Evolutionary conservation across 2,888 invertebrate genomes (phyloP).

Genomic region (Allygus modestus): DNA sequence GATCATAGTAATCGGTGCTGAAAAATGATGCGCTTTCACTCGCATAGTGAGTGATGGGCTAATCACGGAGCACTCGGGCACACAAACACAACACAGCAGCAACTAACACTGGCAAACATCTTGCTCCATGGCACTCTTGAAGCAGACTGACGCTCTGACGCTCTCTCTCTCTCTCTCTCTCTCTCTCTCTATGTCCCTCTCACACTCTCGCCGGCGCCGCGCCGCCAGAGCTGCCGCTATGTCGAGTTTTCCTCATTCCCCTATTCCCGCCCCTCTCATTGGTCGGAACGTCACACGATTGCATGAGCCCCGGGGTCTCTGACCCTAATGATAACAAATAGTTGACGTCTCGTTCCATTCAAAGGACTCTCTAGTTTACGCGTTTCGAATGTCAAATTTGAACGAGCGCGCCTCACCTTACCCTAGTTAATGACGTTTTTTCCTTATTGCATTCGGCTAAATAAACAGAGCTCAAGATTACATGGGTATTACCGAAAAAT

Average conservation of each 20-base stretch:
- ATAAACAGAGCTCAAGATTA: too few species aligned
- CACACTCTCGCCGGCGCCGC: not conserved
- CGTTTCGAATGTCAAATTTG: too few species aligned
- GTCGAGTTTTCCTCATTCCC: conserved; percentile 1
- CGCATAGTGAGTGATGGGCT: not conserved
- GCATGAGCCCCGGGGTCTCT: conserved; percentile 23
- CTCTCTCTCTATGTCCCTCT: not conserved
- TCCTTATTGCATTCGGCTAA: too few species aligned
- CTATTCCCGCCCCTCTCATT: not conserved
- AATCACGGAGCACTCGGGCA: not conserved
- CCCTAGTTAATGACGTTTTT: too few species aligned
- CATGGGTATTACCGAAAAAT: too few species aligned
- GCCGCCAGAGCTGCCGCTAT: not conserved
- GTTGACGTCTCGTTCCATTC: not conserved
- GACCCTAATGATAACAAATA: conserved; percentile 15
- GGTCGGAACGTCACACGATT: not conserved
- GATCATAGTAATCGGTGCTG: conserved; percentile 24
- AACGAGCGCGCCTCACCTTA: too few species aligned
- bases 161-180: not conserved
- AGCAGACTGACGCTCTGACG: not conserved
- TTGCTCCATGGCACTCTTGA: conserved; percentile 2
- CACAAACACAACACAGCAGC: not conserved
- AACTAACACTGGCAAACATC: not conserved
- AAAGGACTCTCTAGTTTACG: too few species aligned
- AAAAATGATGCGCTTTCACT: not conserved